Evolutionary conservation across 2,888 invertebrate genomes (phyloP).

Genomic region (Fragum fragum): DNA sequence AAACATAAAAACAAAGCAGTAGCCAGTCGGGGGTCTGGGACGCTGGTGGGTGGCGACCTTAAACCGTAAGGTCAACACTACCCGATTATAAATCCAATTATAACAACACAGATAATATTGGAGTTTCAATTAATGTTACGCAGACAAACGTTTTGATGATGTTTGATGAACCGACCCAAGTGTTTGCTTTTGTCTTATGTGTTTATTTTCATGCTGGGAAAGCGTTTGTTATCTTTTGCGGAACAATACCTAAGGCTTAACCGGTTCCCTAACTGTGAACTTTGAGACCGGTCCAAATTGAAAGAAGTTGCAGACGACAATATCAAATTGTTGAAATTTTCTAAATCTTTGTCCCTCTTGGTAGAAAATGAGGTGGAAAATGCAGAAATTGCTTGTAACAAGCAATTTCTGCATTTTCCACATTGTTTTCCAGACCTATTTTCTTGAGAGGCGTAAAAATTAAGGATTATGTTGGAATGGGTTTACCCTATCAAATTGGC

Average conservation of each 20-base stretch:
- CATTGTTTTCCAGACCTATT: no score
- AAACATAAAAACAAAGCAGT: not conserved
- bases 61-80: not conserved
- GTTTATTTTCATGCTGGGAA: conserved; percentile 27
- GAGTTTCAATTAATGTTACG: conserved; percentile 32
- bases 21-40: not conserved
- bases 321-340: no score
- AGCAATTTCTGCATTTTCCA: no score
- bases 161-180: conserved; percentile 18
- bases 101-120: conserved; percentile 4
- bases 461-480: no score
- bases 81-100: conserved; percentile 9
- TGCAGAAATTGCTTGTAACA: no score
- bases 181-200: conserved; percentile 17
- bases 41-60: not conserved
- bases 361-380: no score
- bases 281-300: no score
- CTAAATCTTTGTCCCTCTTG: no score
- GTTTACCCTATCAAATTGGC: no score
- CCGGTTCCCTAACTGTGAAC: no score
- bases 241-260: not conserved
- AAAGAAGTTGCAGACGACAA: no score
- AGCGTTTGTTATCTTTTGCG: conserved; percentile 1
- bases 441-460: no score
- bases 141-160: conserved; percentile 25